Conservation (phyloP, 1,140 invertebrate genomes). For the Mycetomoellerius zeteki region DNA sequence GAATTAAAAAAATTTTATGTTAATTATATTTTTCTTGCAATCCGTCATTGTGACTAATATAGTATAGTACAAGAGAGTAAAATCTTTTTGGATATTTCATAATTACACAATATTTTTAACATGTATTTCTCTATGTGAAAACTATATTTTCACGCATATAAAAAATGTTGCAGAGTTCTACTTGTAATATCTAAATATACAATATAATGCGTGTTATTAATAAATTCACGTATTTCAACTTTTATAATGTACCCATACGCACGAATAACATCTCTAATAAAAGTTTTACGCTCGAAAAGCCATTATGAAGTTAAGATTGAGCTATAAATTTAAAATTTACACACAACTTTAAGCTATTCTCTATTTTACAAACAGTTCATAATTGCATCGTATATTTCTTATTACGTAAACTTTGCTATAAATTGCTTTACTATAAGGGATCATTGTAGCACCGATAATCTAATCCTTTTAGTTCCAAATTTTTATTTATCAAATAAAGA, state of each 20-base stretch:
- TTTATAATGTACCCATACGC: conserved; percentile 1
- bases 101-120: not conserved
- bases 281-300: conserved; percentile 57
- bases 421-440: conserved; percentile 12
- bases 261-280: conserved; percentile 56
- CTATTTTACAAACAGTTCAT: conserved; percentile 65
- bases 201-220: conserved; percentile 24
- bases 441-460: not conserved
- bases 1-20: not conserved
- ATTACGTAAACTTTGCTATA: conserved; percentile 28
- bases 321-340: conserved; percentile 82
- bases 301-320: conserved; percentile 79
- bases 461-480: not conserved
- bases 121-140: not conserved
- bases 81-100: not conserved
- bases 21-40: not conserved
- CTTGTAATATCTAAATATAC: conserved; percentile 2
- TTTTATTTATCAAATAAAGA: not conserved
- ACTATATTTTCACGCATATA: not conserved
- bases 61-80: not conserved
- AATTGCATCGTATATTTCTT: conserved; percentile 74
- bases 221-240: conserved; percentile 12
- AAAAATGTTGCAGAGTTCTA: not conserved
- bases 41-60: not conserved
- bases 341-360: conserved; percentile 52